phyloP scores from a whole-genome alignment of 2,113 vertebrate genomes.

The Crotalus horridus region DNA sequence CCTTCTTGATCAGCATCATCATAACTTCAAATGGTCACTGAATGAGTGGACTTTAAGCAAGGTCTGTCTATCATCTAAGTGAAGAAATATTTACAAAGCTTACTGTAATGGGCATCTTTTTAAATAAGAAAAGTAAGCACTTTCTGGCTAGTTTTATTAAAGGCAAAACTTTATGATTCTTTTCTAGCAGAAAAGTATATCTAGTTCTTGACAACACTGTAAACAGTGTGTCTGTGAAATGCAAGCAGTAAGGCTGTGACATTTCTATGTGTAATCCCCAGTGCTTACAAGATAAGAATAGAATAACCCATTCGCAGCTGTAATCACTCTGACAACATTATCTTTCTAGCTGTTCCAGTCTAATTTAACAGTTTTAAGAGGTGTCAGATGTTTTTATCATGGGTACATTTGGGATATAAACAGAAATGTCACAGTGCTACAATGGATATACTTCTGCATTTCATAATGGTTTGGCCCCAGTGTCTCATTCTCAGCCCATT shows the following conservation, averaged over 20 bases:
- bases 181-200: background rate
- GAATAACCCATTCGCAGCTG: background rate
- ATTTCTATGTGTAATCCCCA: background rate
- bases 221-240: background rate
- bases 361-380: background rate
- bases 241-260: background rate
- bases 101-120: background rate
- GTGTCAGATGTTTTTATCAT: slow-evolving; percentile 4
- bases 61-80: background rate
- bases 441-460: background rate
- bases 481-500: background rate
- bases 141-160: background rate
- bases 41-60: background rate
- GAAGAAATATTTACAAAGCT: background rate
- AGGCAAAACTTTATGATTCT: background rate
- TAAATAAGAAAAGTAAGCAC: background rate
- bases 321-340: background rate
- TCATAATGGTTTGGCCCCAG: background rate
- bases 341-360: background rate
- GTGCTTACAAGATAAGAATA: background rate
- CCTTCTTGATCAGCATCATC: background rate
- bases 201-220: background rate
- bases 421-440: background rate
- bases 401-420: background rate
- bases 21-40: background rate